Base-by-base conservation (phyloP, 2,888 invertebrate genomes). In the Loripinus fragilis region DNA sequence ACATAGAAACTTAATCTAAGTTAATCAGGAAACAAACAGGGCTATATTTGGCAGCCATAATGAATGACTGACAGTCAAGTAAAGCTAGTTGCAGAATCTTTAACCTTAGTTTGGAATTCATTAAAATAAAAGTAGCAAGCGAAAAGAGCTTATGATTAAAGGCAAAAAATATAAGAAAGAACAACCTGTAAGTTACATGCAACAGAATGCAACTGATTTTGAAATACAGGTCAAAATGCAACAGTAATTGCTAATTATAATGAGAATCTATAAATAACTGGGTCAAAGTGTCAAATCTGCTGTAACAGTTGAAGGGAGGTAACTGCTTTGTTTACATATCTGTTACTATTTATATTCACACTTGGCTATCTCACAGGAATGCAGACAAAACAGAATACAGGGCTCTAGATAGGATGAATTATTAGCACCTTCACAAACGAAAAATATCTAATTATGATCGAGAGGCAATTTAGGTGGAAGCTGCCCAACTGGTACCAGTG, bases 311-410 rank as follows among this genome's bases (percentile, higher is more conserved):
- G 1, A 60, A 60, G 60, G 60, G 60, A 60, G 17, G 20, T 33
- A 60, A 60, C 33, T 33, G 7, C 33, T 60, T 60, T 60, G 60
- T 60, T 60, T 60, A 60, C 60, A 60, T 60, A n/a, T 30, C 45
- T 45, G 38, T 48, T 48, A n/a, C 48, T 17, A 17, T 48, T n/a
- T 48, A 48, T 23, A 48, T 48, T 17, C n/a, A 48, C 48, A 48
- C n/a, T 48, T n/a, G n/a, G n/a, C n/a, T n/a, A n/a, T n/a, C n/a
- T n/a, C n/a, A n/a, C n/a, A n/a, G 23, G 48, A 23, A n/a, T n/a
- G 48, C n/a, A 48, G 23, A 48, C 48, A 7, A 17, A 17, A 48
- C 5, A 48, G 23, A 48, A 7, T 10, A 23, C n/a, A n/a, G 7
- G 5, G 5, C 48, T 48, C 48, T 5, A 17, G 23, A n/a, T 48